Base-by-base conservation (phyloP, 53 echinoderm and acorn worm genomes). In the Paelopatides confundens region DNA sequence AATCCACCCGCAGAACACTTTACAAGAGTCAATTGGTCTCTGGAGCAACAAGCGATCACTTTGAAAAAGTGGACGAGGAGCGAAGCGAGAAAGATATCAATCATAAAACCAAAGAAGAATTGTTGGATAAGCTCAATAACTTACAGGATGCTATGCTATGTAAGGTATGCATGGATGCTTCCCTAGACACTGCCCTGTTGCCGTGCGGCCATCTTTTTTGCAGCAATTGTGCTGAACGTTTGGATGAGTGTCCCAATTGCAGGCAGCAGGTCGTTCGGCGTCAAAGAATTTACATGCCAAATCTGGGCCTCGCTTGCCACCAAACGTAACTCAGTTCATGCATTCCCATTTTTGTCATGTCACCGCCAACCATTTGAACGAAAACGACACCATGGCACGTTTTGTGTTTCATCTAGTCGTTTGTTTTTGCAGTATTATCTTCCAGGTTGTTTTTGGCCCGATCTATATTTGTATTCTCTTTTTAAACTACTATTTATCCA, bases 151-250 rank as follows among this genome's bases (percentile, higher is more conserved):
- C 93, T 2, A 87, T 96, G 82, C 86, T 81, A 8, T 96, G 96
- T 63, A 95, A 93, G 37, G 96, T 96, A 48, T 96, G 96, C 86
- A 96, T 96, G 96, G 91, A 82, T 74, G 88, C 91, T 21, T 74
- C 66, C 8, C 52, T 96, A 58, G 86, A 93, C 69, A 96, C 96
- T 5, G 96, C 93, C 3, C 89, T 96, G 58, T 77, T 93, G 31
- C 96, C 96, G n/a, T 96, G 96, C 62, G 96, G 96, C 0, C 96
- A 96, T 65, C 51, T 96, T 28, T 29, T 96, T 31, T 96, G 96
- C 51, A 69, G 85, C 9, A 35, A 54, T 35, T 96, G 96, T 51
- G 94, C 96, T 5, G 86, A 79, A 17, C 82, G 93, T 76, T 74
- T 94, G 28, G 90, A 91, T 12, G 79, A 64, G 2, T 96, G 96